phyloP scores from a whole-genome alignment of 2,113 vertebrate genomes.

The Aphyosemion australe region DNA sequence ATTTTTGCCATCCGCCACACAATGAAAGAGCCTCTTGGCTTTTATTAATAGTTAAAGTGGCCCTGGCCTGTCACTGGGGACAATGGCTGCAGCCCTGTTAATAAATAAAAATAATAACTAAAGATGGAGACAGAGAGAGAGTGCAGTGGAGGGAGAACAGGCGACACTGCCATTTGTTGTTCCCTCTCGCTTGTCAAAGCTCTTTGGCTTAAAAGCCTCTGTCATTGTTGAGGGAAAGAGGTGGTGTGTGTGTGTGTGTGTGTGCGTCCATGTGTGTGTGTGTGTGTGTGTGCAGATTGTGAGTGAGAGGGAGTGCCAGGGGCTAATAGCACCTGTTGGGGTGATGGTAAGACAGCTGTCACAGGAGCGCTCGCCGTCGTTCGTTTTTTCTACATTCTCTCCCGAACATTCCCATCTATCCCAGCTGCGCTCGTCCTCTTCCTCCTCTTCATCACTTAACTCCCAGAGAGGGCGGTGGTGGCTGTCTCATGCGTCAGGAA shows the following conservation, averaged over 20 bases:
- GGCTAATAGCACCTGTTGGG: constrained; percentile 90
- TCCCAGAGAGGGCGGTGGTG: constrained; percentile 14
- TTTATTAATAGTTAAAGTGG: constrained; percentile 93
- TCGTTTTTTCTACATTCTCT: constrained; percentile 16
- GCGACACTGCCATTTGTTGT: constrained; percentile 89
- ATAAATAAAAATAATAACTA: constrained; percentile 92
- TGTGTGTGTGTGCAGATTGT: background rate
- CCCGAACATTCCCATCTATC: constrained; percentile 14
- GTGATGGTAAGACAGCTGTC: constrained; percentile 87
- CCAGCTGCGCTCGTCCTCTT: background rate
- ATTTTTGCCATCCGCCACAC: constrained; percentile 58
- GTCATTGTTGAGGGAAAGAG: constrained; percentile 82
- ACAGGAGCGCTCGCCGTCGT: constrained; percentile 46
- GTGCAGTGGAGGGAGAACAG: constrained; percentile 78
- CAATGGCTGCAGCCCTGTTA: constrained; percentile 86
- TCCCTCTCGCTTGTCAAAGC: constrained; percentile 91
- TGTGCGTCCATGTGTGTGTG: constrained; percentile 12
- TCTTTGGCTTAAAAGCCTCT: constrained; percentile 89
- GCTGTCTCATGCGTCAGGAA: constrained; percentile 9
- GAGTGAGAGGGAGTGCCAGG: constrained; percentile 46
- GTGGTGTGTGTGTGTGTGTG: constrained; percentile 25
- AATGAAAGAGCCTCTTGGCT: constrained; percentile 76
- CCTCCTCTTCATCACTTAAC: constrained; percentile 3
- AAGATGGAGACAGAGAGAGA: constrained; percentile 81
- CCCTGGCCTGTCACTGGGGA: constrained; percentile 84